phyloP scores from a whole-genome alignment of 2,797 vertebrate genomes.

The Myotis findleyi region DNA sequence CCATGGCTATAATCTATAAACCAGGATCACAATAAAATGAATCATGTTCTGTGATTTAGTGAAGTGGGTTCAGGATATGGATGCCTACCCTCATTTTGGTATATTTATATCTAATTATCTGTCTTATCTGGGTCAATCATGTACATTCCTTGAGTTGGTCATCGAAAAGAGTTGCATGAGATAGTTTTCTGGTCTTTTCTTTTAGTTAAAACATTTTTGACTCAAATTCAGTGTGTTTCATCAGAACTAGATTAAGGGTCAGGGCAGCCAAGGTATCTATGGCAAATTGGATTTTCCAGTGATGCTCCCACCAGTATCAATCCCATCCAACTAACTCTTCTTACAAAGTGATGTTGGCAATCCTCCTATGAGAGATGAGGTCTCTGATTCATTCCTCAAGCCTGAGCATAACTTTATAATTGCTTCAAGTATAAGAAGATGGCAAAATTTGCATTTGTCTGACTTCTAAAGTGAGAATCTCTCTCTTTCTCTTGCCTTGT shows the following conservation, averaged over 20 bases:
- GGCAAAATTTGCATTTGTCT: slow-evolving; percentile 1
- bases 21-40: not conserved
- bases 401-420: not conserved
- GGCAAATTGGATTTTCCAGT: slow-evolving; percentile 63
- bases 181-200: slow-evolving; percentile 66
- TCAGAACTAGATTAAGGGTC: slow-evolving; percentile 61
- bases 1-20: not conserved
- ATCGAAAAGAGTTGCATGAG: slow-evolving; percentile 58
- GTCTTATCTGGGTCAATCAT: slow-evolving; percentile 54
- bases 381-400: not conserved
- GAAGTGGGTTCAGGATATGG: not conserved
- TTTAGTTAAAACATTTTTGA: slow-evolving; percentile 51
- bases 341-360: slow-evolving; percentile 33
- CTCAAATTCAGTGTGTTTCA: slow-evolving; percentile 60
- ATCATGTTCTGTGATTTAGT: not conserved
- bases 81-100: slow-evolving; percentile 45
- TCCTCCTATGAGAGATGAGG: not conserved
- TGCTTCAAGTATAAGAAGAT: not conserved
- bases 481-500: not conserved
- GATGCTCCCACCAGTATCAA: slow-evolving; percentile 43
- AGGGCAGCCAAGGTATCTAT: not conserved
- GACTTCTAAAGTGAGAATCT: not conserved
- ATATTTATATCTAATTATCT: slow-evolving; percentile 66
- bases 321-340: not conserved
- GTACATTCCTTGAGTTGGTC: slow-evolving; percentile 63